Conservation (phyloP, 2,888 invertebrate genomes). For the Augiades crinisus region DNA sequence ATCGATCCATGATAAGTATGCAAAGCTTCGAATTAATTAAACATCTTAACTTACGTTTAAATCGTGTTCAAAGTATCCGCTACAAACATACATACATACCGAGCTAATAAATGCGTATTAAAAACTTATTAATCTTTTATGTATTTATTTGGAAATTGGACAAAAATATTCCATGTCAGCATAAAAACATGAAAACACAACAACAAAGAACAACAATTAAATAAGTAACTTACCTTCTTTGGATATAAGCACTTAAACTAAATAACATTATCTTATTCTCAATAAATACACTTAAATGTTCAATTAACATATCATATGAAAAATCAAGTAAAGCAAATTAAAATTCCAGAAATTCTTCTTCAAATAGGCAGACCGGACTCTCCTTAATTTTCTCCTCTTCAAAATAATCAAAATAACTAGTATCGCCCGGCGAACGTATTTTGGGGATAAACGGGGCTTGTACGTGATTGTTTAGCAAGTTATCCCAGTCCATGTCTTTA, state of each 20-base stretch:
- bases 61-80: too few species aligned
- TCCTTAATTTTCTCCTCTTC: slow-evolving; percentile 77
- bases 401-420: slow-evolving; percentile 86
- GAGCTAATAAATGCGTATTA: too few species aligned
- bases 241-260: slow-evolving; percentile 10
- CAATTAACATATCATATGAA: background rate
- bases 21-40: too few species aligned
- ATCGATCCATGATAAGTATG: too few species aligned
- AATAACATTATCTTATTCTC: slow-evolving; percentile 4
- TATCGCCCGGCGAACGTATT: slow-evolving; percentile 83
- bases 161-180: background rate
- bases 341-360: slow-evolving; percentile 86
- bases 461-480: slow-evolving; percentile 88
- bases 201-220: background rate
- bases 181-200: background rate
- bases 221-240: background rate
- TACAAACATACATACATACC: too few species aligned
- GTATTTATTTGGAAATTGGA: background rate
- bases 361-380: slow-evolving; percentile 77
- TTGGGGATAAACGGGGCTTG: slow-evolving; percentile 84
- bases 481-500: slow-evolving; percentile 92
- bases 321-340: slow-evolving; percentile 44
- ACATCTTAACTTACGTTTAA: too few species aligned
- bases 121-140: too few species aligned
- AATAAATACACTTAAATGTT: slow-evolving; percentile 10